Evolutionary conservation across 2,888 invertebrate species (phyloP), one percentile per base, ranked within the genome.

Genomic region (Drosophila kokeensis): DNA sequence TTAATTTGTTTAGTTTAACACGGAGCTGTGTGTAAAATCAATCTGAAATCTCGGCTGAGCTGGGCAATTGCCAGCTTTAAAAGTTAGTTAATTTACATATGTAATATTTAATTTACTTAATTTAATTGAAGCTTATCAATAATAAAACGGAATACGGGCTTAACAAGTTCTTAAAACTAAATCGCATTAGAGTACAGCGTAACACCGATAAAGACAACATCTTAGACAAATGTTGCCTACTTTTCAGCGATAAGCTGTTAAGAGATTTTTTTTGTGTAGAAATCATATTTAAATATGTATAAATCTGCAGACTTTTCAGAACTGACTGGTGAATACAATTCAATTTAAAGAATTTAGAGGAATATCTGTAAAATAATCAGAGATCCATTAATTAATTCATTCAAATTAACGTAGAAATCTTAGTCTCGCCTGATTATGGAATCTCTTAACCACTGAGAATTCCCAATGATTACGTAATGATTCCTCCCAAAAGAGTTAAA

Each of bases 1-100:
- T 83, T 83, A 83, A 83, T 83, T 86, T 79, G 73, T 70, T 68
- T 66, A 75, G 71, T 77, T 80, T 77, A 69, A 36, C 63, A 65
- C 69, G 55, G 53, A 66, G 58, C 63, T 57, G 59, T 64, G 76
- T 67, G 57, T 58, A 69, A 84, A 82, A 84, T 84, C 82, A 84
- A 82, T 82, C 80, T 64, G 60, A n/a, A 32, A 65, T 24, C 64
- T 34, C n/a, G 18, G 13, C 34, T 54, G 27, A 21, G 45, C 45
- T 45, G 45, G 10, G 10, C 34, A 45, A n/a, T 15, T 48, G 21
- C 6, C 24, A 29, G 42, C 30, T 53, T 65, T 13, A 67, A 24
- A 18, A 53, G 40, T 53, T 53, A 24, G 10, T 18, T 27, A 18
- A 11, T 29, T 50, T 4, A 21, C 45, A 8, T 8, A 24, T 15